Base-by-base conservation (phyloP, 2,888 invertebrate species). In the Pteria penguin region DNA sequence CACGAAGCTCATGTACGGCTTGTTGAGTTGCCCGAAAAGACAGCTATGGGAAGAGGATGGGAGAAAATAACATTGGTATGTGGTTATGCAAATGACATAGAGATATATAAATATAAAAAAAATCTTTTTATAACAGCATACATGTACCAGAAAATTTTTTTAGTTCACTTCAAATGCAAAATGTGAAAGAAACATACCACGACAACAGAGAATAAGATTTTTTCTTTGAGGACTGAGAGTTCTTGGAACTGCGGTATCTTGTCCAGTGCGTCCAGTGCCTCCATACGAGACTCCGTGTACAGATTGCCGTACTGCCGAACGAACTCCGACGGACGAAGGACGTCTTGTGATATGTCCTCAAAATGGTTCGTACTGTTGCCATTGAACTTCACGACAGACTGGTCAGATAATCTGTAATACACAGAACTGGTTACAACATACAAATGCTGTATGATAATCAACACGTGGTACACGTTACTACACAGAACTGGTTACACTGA, bases 191-290 rank as follows among this genome's bases (percentile, higher is more conserved):
- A n/a, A n/a, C 96, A 95, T 93, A 98, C 98, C 93, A 98, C 98
- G 85, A 97, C 95, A 75, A 98, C 96, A 76, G 98, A 98, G 93
- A 98, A 98, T 82, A 98, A 94, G 84, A 98, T 96, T 94, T 98
- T 98, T 87, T 96, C 95, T 93, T 98, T 98, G 82, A 98, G 94
- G 89, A 97, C 97, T 76, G 96, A 95, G 18, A 96, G 96, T 83
- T 96, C 96, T 72, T 95, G 94, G 73, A 98, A 94, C 81, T 96
- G 96, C 11, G 95, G 95, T 76, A 98, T 93, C 33, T 95, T 94
- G 85, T 97, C 96, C 77, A 98, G 93, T 11, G 97, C 96, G 85
- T 97, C 97, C 86, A 98, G 93, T 0, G 96, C 96, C 87, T 97
- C 96, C 75, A 96, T 95, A 73, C 97, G 94, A 36, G 96, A 96